phyloP scores from a whole-genome alignment of 2,888 invertebrate genomes.

The Hedychridium roseum region DNA sequence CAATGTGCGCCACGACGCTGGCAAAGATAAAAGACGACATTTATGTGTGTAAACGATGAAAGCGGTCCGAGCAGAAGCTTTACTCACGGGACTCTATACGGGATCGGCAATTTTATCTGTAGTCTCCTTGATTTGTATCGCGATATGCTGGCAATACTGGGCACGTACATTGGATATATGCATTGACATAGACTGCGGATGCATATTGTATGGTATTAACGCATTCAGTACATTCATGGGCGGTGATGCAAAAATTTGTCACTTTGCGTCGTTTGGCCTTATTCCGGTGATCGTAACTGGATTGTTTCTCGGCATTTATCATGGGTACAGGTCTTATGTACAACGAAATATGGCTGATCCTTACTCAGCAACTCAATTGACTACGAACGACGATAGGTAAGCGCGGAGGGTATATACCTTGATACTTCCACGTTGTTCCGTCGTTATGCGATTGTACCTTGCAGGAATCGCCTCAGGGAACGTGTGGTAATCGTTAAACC shows the following conservation, averaged over 20 bases:
- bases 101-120: slow-evolving; percentile 40
- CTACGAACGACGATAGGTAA: slow-evolving; percentile 19
- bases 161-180: slow-evolving; percentile 55
- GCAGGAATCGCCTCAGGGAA: slow-evolving; percentile 36
- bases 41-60: slow-evolving; percentile 50
- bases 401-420: neutral
- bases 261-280: slow-evolving; percentile 53
- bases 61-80: slow-evolving; percentile 39
- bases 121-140: slow-evolving; percentile 46
- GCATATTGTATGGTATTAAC: slow-evolving; percentile 59
- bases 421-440: neutral
- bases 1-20: no score
- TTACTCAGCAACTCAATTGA: slow-evolving; percentile 1
- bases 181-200: slow-evolving; percentile 58
- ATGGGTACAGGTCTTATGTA: slow-evolving; percentile 59
- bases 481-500: slow-evolving; percentile 44
- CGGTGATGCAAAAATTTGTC: slow-evolving; percentile 59
- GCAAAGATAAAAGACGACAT: no score
- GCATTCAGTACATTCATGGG: slow-evolving; percentile 60
- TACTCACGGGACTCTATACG: slow-evolving; percentile 44
- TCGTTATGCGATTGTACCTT: neutral
- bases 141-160: slow-evolving; percentile 61
- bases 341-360: slow-evolving; percentile 39
- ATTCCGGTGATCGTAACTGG: slow-evolving; percentile 47
- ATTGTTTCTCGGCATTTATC: slow-evolving; percentile 51